Evolutionary conservation across 2,888 invertebrate genomes (phyloP).

Genomic region (Caenorhabditis afra): DNA sequence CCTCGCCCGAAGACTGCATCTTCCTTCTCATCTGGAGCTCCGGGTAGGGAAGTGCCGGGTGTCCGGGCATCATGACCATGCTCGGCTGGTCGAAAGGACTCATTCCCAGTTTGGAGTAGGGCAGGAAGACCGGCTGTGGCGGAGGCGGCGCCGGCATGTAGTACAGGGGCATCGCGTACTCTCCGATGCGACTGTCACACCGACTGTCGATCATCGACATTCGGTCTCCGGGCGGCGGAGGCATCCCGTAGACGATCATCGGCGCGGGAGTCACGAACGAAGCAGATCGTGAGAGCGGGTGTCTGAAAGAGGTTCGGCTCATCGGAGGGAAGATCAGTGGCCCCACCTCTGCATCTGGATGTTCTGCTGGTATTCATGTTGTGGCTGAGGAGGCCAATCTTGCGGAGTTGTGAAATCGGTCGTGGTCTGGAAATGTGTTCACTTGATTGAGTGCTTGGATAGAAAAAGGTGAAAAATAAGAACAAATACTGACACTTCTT

Average conservation of each 20-base stretch:
- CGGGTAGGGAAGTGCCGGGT: constrained; percentile 25
- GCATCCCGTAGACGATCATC: constrained; percentile 54
- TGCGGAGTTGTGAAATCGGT: constrained; percentile 40
- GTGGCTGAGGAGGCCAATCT: constrained; percentile 42
- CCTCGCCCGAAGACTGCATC: constrained; percentile 40
- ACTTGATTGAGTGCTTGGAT: background rate
- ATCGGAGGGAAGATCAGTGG: background rate
- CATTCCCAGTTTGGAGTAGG: constrained; percentile 48
- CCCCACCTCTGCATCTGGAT: constrained; percentile 33
- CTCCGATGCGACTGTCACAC: constrained; percentile 51
- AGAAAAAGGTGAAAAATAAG: background rate
- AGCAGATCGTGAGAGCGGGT: constrained; percentile 57
- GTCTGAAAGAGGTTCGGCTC: constrained; percentile 17
- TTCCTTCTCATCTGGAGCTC: constrained; percentile 38
- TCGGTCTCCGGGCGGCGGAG: constrained; percentile 43
- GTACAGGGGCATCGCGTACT: constrained; percentile 49
- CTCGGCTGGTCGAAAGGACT: constrained; percentile 41
- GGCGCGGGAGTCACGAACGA: constrained; percentile 59
- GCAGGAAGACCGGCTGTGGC: constrained; percentile 49
- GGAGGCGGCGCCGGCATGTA: constrained; percentile 50
- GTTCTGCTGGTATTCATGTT: constrained; percentile 41
- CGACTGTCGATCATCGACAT: constrained; percentile 46
- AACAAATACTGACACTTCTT: constrained; percentile 6
- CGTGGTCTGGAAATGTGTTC: constrained; percentile 31
- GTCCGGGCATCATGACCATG: constrained; percentile 44